Conservation (phyloP, 2,113 vertebrate genomes). For the Trematomus loennbergii region DNA sequence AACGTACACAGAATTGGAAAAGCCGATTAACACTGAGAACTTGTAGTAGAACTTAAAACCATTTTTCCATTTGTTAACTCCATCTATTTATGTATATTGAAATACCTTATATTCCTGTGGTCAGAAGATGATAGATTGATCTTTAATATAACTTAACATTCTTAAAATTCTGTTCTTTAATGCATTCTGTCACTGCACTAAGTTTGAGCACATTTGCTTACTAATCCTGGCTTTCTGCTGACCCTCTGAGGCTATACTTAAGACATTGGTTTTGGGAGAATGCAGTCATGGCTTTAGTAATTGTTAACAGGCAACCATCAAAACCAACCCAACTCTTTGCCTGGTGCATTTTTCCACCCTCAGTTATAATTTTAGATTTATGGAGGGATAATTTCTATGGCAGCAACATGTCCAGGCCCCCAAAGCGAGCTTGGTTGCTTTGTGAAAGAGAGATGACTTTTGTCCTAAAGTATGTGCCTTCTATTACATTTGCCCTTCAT, state of each 20-base stretch:
- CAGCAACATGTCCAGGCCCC: constrained; percentile 53
- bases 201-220: neutral
- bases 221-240: constrained; percentile 5
- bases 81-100: constrained; percentile 4
- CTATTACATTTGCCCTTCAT: constrained; percentile 60
- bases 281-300: constrained; percentile 74
- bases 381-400: constrained; percentile 67
- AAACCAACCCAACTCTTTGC: constrained; percentile 62
- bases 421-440: constrained; percentile 56
- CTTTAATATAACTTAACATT: neutral
- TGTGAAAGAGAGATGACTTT: constrained; percentile 62
- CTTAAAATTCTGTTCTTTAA: neutral
- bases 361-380: constrained; percentile 78
- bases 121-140: neutral
- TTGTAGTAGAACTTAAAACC: too few relatives aligned
- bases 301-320: constrained; percentile 77
- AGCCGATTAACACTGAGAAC: too few relatives aligned
- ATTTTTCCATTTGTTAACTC: neutral
- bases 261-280: constrained; percentile 72
- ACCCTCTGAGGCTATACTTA: constrained; percentile 64
- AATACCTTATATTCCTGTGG: neutral
- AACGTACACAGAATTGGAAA: too few relatives aligned
- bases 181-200: neutral
- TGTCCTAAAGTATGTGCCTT: constrained; percentile 63
- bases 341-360: constrained; percentile 66